Percentiles rank a stretch among this genome's conserved stretches.
Evolutionary conservation across 2,797 vertebrate species (phyloP).

Genomic region (Leuciscus waleckii): DNA sequence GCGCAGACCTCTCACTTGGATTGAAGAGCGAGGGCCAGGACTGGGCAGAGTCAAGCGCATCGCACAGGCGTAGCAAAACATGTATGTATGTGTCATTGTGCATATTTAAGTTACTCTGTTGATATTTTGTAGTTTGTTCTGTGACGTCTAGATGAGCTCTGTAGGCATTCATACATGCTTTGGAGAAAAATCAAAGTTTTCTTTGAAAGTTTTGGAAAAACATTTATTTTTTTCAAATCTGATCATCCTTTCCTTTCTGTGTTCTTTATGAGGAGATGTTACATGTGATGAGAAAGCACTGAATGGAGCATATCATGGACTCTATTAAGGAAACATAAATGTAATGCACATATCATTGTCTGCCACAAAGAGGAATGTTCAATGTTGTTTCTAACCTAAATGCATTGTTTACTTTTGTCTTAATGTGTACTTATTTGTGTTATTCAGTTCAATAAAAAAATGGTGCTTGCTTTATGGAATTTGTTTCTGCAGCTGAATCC

Average conservation of each 20-base stretch:
- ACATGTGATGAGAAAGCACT: background rate
- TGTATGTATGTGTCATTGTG: background rate
- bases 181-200: background rate
- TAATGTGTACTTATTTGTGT: background rate
- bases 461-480: background rate
- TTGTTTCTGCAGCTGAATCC: background rate
- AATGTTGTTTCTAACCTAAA: background rate
- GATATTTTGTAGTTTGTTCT: background rate
- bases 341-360: background rate
- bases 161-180: background rate
- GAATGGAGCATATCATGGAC: background rate
- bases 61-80: constrained; percentile 44
- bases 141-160: background rate
- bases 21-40: constrained; percentile 87
- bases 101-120: background rate
- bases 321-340: background rate
- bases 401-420: background rate
- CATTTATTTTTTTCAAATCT: background rate
- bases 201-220: too few relatives aligned
- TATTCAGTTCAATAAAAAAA: background rate
- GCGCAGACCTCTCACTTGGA: constrained; percentile 87
- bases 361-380: background rate
- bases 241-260: background rate
- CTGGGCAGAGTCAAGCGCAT: constrained; percentile 84
- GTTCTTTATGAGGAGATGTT: background rate